Percentiles rank a stretch among this genome's conserved stretches.
phyloP scores from a whole-genome alignment of 2,113 vertebrate genomes.

The Pelmatolapia mariae region DNA sequence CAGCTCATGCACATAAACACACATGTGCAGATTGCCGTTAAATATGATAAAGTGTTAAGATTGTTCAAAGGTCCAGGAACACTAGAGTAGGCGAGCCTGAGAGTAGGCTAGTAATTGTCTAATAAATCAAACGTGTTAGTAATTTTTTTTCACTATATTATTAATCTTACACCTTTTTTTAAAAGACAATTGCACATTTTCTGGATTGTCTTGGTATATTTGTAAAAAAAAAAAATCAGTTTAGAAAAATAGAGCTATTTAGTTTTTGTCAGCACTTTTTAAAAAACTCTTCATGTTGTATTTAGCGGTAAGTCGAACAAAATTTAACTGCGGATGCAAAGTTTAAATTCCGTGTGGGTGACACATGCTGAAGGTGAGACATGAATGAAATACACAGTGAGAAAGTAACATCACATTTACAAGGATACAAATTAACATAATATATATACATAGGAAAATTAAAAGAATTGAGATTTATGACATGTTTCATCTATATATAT shows the following conservation, averaged over 20 bases:
- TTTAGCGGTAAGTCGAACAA: neutral
- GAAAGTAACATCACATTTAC: neutral
- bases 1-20: conserved; percentile 5
- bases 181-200: neutral
- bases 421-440: neutral
- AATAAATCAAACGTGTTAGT: neutral
- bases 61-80: neutral
- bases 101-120: neutral
- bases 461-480: neutral
- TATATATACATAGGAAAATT: neutral
- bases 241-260: neutral
- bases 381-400: neutral
- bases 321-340: neutral
- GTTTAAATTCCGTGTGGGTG: neutral
- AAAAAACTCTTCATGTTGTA: neutral
- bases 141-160: neutral
- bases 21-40: neutral
- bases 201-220: neutral
- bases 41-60: neutral
- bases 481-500: neutral
- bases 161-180: neutral
- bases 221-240: neutral
- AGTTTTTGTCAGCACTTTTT: neutral
- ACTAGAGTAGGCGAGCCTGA: neutral
- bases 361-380: neutral